Base-by-base conservation (phyloP, 2,888 invertebrate genomes). In the Sarcophaga rosellei region DNA sequence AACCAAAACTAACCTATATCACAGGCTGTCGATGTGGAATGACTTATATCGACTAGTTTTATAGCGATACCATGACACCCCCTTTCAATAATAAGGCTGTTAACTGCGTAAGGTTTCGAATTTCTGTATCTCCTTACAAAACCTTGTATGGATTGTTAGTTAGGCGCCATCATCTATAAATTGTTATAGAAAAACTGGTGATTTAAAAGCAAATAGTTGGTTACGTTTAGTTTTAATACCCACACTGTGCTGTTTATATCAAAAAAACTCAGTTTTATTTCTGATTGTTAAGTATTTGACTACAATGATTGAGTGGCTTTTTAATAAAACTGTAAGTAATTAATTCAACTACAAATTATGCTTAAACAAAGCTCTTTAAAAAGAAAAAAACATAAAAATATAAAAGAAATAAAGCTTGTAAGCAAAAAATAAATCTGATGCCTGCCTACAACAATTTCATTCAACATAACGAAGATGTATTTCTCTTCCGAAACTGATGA, bases 261-360 rank as follows among this genome's bases (percentile, higher is more conserved):
- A 35, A 35, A 35, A 35, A 35, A 10, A 1, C 25, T 8, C 35
- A 35, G 35, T 35, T n/a, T 57, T 25, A n/a, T 12, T 70, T 57
- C n/a, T 25, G 3, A 57, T 53, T 65, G 23, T 12, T 1, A 63
- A 77, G 73, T 74, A 57, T 69, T 78, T 69, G 63, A 70, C 74
- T 69, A 84, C 66, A 81, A 81, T 86, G 86, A 86, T 86, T 80
- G 84, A 86, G 86, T 84, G 78, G 65, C 66, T 81, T 84, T 78
- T 84, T 74, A 84, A 78, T 86, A 66, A 75, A 76, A 70, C 57
- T 84, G 74, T 70, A 59, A 70, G 84, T 84, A 86, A 81, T 84
- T 86, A 84, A 81, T 84, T 81, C 81, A 78, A 47, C 77, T 66
- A 81, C 69, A 84, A 81, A 70, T 81, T 59, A 69, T 62, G 35